phyloP scores from a whole-genome alignment of 2,797 vertebrate species.

The Galagoides demidoff region DNA sequence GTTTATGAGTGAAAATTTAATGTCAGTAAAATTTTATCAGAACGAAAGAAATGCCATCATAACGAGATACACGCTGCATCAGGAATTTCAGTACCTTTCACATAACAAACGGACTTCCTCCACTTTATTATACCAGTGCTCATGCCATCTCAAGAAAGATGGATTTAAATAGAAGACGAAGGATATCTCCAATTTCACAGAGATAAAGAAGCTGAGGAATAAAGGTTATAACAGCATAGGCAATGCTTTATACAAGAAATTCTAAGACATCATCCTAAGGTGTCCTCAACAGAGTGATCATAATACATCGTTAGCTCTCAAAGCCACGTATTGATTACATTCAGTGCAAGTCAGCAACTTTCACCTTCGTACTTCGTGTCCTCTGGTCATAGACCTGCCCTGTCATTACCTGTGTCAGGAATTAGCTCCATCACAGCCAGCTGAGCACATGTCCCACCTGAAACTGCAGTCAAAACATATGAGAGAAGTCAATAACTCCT shows the following conservation, averaged over 20 bases:
- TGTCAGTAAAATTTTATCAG: background rate
- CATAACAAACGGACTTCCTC: background rate
- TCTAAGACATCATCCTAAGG: background rate
- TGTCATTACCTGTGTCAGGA: background rate
- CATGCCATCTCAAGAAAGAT: background rate
- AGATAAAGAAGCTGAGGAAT: background rate
- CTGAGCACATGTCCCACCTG: background rate
- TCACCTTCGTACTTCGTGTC: background rate
- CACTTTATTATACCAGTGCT: background rate
- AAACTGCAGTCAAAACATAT: background rate
- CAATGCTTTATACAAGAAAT: background rate
- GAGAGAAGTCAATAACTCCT: background rate
- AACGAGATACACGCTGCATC: background rate
- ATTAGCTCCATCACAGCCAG: background rate
- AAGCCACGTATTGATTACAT: background rate
- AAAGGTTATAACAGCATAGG: background rate
- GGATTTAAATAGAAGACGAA: conserved; percentile 24
- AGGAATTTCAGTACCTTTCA: conserved; percentile 40
- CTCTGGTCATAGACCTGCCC: background rate
- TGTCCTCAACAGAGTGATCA: background rate
- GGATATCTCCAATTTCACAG: conserved; percentile 28
- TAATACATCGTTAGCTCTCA: background rate
- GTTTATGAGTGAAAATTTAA: conserved; percentile 42
- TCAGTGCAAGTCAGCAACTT: background rate
- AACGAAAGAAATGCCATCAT: background rate